Conservation (phyloP, 2,113 vertebrate genomes). For the Colaptes auratus region DNA sequence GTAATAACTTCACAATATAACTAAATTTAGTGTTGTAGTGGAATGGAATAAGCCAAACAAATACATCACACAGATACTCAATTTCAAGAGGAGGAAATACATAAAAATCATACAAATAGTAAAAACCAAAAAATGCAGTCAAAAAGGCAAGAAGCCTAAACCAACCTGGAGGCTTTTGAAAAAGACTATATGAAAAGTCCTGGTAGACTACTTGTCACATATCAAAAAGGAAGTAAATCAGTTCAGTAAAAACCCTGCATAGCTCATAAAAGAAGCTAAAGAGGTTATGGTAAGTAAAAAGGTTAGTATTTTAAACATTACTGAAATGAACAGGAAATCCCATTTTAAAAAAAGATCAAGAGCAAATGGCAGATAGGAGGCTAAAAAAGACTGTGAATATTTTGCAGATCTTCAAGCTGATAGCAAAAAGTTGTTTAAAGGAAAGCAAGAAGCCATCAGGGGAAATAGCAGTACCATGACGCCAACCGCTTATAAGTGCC, state of each 20-base stretch:
- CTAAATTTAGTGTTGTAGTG: neutral
- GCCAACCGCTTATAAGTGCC: neutral
- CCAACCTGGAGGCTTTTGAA: constrained; percentile 39
- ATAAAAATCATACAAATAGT: constrained; percentile 9
- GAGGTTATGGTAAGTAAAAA: neutral
- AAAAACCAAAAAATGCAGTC: constrained; percentile 13
- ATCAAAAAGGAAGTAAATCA: constrained; percentile 4
- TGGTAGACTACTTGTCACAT: neutral
- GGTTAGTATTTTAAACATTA: neutral
- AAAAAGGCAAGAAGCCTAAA: constrained; percentile 39
- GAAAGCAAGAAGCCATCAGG: neutral
- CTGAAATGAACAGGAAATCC: neutral
- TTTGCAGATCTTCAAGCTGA: neutral
- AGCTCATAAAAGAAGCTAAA: neutral
- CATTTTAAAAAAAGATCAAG: neutral
- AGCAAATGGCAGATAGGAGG: neutral
- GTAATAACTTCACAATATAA: neutral
- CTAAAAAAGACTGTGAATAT: neutral
- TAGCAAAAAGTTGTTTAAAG: neutral
- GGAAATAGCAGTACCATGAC: neutral
- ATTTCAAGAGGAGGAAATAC: constrained; percentile 24
- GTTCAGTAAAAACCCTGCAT: neutral
- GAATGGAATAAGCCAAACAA: constrained; percentile 23
- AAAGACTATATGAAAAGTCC: neutral
- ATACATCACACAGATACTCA: constrained; percentile 4